phyloP scores from a whole-genome alignment of 2,797 vertebrate species.

The Rousettus madagascariensis region DNA sequence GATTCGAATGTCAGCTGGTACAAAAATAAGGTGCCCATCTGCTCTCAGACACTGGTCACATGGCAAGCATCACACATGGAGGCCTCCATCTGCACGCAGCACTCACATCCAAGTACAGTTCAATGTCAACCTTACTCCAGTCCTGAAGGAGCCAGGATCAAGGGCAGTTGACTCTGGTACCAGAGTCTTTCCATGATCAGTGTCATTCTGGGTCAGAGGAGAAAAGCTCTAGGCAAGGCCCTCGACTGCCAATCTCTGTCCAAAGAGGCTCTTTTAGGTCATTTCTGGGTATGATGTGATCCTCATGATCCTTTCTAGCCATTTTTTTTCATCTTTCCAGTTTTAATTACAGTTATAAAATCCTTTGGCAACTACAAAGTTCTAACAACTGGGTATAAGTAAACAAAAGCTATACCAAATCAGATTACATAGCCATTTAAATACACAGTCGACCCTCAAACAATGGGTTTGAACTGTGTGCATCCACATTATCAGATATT shows the following conservation, averaged over 20 bases:
- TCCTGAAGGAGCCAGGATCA: background rate
- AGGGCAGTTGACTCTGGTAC: background rate
- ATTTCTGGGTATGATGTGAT: background rate
- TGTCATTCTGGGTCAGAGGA: background rate
- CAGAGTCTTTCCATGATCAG: background rate
- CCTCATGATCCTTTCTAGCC: background rate
- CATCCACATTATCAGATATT: no score
- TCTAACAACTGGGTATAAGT: no score
- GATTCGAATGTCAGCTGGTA: background rate
- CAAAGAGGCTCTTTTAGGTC: background rate
- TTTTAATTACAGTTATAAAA: no score
- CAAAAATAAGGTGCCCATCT: background rate
- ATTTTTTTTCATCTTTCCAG: background rate
- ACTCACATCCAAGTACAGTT: constrained; percentile 50
- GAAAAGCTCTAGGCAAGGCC: background rate
- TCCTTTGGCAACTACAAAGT: no score
- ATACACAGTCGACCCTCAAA: no score
- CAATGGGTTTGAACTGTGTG: no score
- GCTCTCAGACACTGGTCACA: constrained; percentile 18
- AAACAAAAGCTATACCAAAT: no score
- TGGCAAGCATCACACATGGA: background rate
- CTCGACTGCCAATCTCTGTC: background rate
- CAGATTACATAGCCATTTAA: no score
- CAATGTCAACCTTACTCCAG: constrained; percentile 44
- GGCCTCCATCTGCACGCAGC: constrained; percentile 45